Conservation (phyloP, 2,888 invertebrate genomes). For the Hololepta plana region DNA sequence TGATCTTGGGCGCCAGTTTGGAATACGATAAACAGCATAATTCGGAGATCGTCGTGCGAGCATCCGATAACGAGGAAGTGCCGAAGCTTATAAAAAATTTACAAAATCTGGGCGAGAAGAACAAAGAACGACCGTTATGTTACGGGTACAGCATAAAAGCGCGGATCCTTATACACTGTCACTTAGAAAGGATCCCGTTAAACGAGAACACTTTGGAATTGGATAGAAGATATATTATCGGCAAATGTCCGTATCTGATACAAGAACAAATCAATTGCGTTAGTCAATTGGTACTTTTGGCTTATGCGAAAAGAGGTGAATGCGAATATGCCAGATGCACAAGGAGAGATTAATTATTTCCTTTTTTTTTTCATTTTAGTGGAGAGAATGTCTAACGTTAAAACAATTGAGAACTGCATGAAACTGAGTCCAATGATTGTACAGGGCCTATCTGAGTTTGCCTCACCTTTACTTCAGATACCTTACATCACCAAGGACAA, state of each 20-base stretch:
- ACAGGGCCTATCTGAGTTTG: conserved; percentile 91
- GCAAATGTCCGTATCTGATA: conserved; percentile 85
- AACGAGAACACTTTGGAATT: conserved; percentile 64
- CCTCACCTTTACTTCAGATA: conserved; percentile 83
- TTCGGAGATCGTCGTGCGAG: conserved; percentile 81
- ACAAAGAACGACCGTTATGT: conserved; percentile 87
- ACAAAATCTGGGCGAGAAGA: conserved; percentile 78
- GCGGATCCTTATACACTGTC: conserved; percentile 87
- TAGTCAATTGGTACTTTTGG: conserved; percentile 80
- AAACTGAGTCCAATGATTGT: conserved; percentile 93
- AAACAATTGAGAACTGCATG: conserved; percentile 96
- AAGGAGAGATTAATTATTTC: conserved; percentile 4
- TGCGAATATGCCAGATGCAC: conserved; percentile 3
- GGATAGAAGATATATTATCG: conserved; percentile 68
- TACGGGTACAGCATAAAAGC: conserved; percentile 85
- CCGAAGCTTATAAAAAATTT: conserved; percentile 71
- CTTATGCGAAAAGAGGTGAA: conserved; percentile 76
- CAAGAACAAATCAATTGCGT: conserved; percentile 96
- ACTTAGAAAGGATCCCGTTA: conserved; percentile 68
- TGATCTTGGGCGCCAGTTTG: conserved; percentile 91
- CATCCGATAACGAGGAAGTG: conserved; percentile 88
- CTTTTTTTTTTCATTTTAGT: conserved; percentile 32
- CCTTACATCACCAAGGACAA: conserved; percentile 88
- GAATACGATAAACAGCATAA: conserved; percentile 93
- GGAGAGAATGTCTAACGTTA: conserved; percentile 67